These are phyloP conservation scores for Onthophagus sagittarius DNA, from an alignment of 2,888 invertebrate species.

Conservation along the genomic window DNA sequence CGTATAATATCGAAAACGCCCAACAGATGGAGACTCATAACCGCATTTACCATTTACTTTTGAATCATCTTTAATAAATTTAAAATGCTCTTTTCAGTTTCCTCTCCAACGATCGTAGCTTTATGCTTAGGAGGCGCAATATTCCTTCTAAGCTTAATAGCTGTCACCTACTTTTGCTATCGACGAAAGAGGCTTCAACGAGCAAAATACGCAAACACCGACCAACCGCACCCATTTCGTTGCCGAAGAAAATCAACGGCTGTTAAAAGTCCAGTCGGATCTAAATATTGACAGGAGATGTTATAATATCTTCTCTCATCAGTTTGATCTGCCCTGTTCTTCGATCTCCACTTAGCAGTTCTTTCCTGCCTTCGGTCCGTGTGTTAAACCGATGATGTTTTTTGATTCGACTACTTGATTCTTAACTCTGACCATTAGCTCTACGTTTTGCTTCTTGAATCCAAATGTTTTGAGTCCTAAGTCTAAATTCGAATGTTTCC, in stretches of 20 bases:
- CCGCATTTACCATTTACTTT: neutral
- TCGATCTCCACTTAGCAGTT: too few species aligned
- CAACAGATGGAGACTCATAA: too few species aligned
- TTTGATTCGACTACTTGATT: too few species aligned
- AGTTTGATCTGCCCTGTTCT: too few species aligned
- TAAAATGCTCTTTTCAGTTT: slow-evolving; percentile 39
- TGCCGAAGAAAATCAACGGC: slow-evolving; percentile 73
- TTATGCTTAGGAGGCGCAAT: slow-evolving; percentile 60
- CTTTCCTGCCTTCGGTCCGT: too few species aligned
- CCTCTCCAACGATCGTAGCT: slow-evolving; percentile 53
- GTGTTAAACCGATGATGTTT: too few species aligned
- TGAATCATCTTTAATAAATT: neutral
- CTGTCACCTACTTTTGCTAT: slow-evolving; percentile 64
- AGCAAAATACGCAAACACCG: slow-evolving; percentile 55
- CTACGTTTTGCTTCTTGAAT: too few species aligned
- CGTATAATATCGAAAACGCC: too few species aligned
- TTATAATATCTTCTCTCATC: too few species aligned
- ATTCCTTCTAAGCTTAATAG: slow-evolving; percentile 57
- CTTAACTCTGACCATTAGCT: too few species aligned
- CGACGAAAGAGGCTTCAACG: slow-evolving; percentile 51
- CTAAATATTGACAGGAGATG: slow-evolving; percentile 80
- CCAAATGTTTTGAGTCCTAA: too few species aligned
- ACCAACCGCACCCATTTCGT: slow-evolving; percentile 63
- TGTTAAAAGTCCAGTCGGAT: slow-evolving; percentile 81
- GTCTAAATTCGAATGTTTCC: too few species aligned